Evolutionary conservation across 1,140 invertebrate genomes (phyloP).

Genomic region (Zelostemma sp.): DNA sequence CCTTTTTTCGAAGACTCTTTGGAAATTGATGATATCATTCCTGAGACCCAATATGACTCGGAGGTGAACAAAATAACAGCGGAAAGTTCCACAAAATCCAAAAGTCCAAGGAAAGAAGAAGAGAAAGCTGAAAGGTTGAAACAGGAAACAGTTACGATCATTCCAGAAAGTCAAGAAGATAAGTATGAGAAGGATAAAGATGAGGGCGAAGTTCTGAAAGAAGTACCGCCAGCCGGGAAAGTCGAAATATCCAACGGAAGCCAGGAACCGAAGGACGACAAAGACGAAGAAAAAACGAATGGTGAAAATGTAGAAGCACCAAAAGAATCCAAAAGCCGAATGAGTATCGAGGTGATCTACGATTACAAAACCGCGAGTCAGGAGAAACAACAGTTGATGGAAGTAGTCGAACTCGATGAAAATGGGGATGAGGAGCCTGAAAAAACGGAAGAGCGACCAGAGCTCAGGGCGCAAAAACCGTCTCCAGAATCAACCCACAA

Average conservation of each 20-base stretch:
- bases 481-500: neutral
- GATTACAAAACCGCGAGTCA: constrained; percentile 41
- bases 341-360: constrained; percentile 59
- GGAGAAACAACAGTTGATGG: constrained; percentile 24
- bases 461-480: neutral
- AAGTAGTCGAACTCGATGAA: constrained; percentile 60
- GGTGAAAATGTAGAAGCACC: too few species aligned
- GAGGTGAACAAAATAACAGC: constrained; percentile 1
- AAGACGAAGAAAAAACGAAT: constrained; percentile 2
- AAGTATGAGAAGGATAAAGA: too few species aligned
- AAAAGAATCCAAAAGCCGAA: constrained; percentile 44
- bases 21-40: constrained; percentile 16
- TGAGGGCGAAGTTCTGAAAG: too few species aligned
- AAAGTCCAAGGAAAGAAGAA: neutral
- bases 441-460: constrained; percentile 33
- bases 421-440: constrained; percentile 54
- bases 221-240: too few species aligned
- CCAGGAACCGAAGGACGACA: neutral
- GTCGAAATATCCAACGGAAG: too few species aligned
- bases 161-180: too few species aligned
- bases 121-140: neutral
- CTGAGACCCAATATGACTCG: constrained; percentile 31
- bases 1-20: neutral
- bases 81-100: neutral
- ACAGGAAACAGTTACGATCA: too few species aligned